Conservation (phyloP, 2,888 invertebrate genomes). For the Amphimallon solstitiale region DNA sequence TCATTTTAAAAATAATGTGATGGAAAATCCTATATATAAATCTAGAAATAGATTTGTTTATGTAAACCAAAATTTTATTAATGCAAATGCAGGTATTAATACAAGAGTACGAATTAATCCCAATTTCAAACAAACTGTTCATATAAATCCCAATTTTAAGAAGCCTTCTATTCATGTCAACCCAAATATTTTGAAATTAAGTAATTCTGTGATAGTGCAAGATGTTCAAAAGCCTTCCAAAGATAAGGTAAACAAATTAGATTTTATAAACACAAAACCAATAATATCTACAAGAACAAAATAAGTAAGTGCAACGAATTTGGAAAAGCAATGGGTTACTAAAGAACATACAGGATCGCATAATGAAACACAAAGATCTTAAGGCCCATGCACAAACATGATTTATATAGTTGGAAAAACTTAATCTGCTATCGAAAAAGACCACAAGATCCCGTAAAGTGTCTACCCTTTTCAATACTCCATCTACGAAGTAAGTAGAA, state of each 20-base stretch:
- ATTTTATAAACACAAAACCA: constrained; percentile 16
- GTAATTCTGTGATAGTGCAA: constrained; percentile 30
- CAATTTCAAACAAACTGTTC: constrained; percentile 53
- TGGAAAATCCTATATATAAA: background rate
- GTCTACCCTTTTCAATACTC: no score
- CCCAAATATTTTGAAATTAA: constrained; percentile 60
- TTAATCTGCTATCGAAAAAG: no score
- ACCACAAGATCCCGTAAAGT: no score
- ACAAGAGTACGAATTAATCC: constrained; percentile 58
- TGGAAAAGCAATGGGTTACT: no score
- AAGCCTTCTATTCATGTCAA: constrained; percentile 60
- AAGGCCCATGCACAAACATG: no score
- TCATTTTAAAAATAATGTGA: background rate
- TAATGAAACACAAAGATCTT: no score
- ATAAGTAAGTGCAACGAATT: constrained; percentile 42
- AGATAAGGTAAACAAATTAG: background rate
- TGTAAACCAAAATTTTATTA: constrained; percentile 38
- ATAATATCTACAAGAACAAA: constrained; percentile 49
- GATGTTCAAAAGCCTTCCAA: constrained; percentile 4
- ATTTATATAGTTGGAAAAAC: no score
- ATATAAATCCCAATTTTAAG: constrained; percentile 54
- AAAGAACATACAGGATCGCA: no score
- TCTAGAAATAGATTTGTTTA: constrained; percentile 36
- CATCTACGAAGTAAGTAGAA: no score
- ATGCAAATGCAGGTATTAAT: constrained; percentile 3